A percentile compares a stretch with the other conserved stretches of the same genome.
Evolutionary conservation across 2,888 invertebrate genomes (phyloP).

Genomic region (Pristionchus arcanus): DNA sequence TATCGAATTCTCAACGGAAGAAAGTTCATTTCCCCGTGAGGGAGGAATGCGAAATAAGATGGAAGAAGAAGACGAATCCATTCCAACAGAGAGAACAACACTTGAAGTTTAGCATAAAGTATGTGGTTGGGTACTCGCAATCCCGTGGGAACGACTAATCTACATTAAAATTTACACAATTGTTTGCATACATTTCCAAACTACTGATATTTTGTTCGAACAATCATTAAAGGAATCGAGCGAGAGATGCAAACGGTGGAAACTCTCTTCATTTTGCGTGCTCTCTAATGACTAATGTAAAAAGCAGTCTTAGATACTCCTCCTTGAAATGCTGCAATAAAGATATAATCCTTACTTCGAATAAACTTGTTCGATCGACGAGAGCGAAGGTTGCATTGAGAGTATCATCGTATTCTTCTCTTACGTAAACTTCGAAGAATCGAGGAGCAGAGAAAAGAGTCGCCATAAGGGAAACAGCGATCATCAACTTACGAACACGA

Average conservation of each 20-base stretch:
- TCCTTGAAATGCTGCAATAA: background rate
- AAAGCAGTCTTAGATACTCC: background rate
- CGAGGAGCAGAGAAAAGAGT: slow-evolving; percentile 75
- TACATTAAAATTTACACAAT: background rate
- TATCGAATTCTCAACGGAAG: background rate
- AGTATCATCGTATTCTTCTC: slow-evolving; percentile 13
- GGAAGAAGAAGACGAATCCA: background rate
- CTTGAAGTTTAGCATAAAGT: background rate
- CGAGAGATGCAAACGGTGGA: too few species aligned
- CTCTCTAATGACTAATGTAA: too few species aligned
- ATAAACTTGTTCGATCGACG: slow-evolving; percentile 22
- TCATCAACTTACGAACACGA: slow-evolving; percentile 75
- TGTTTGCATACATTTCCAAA: too few species aligned
- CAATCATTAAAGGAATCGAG: too few species aligned
- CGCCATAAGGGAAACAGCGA: slow-evolving; percentile 73
- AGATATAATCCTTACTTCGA: slow-evolving; percentile 18
- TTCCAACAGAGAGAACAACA: background rate
- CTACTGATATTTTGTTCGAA: too few species aligned
- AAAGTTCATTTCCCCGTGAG: slow-evolving; percentile 14
- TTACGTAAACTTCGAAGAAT: slow-evolving; percentile 73
- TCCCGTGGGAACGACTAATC: background rate
- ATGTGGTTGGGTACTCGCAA: background rate
- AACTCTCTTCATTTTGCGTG: too few species aligned
- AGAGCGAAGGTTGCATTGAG: slow-evolving; percentile 21
- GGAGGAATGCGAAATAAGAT: slow-evolving; percentile 22